Percentiles rank a stretch among this genome's conserved stretches.
These are phyloP conservation scores for Buphagus erythrorhynchus DNA, from an alignment of 2,797 vertebrate species.

Conservation along the genomic window DNA sequence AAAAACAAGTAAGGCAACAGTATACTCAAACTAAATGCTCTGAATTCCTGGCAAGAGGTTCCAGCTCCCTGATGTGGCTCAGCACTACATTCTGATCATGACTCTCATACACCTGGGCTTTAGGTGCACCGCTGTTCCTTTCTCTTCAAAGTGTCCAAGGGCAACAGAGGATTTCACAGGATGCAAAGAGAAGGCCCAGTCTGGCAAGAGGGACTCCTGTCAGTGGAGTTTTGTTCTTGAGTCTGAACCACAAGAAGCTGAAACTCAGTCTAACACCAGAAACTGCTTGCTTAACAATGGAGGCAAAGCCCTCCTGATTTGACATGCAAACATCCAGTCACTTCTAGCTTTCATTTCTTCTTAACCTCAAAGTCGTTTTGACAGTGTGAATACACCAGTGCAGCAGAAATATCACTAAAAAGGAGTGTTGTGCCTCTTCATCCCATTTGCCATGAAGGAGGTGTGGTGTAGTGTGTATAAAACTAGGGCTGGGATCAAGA, in stretches of 20 bases:
- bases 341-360: not conserved
- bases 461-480: not conserved
- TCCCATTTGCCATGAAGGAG: not conserved
- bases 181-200: not conserved
- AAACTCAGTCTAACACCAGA: not conserved
- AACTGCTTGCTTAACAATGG: not conserved
- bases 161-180: rapidly evolving
- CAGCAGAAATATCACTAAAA: not conserved
- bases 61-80: not conserved
- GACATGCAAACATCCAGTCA: not conserved
- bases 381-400: not conserved
- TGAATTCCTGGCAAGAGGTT: not conserved
- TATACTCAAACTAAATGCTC: not conserved
- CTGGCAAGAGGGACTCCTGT: not conserved
- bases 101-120: rapidly evolving
- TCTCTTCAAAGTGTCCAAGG: not conserved
- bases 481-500: not conserved
- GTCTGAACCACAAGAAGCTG: rapidly evolving
- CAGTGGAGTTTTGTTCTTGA: not conserved
- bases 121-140: not conserved
- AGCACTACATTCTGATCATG: rapidly evolving
- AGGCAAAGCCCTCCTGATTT: not conserved
- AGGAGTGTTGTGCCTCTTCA: not conserved
- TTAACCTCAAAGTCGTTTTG: not conserved
- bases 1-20: not conserved